These are phyloP conservation scores for Paragorgia papillata DNA, from an alignment of 92 coral and sea anemone genomes.

Conservation along the genomic window DNA sequence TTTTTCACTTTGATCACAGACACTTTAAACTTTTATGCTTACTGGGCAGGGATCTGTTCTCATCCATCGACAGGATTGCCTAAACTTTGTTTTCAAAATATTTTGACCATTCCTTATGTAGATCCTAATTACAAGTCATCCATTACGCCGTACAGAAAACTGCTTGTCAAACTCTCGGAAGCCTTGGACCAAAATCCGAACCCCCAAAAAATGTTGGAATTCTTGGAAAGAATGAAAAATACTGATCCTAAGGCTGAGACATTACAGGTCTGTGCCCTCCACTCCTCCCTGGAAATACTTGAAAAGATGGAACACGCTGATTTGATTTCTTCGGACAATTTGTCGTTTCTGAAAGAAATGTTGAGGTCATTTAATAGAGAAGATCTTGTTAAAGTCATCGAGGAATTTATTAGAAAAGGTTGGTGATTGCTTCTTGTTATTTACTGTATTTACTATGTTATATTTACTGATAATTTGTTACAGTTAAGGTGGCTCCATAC, in stretches of 20 bases:
- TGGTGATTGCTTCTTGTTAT: neutral
- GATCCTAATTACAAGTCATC: slow-evolving; percentile 12
- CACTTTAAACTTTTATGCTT: too few species aligned
- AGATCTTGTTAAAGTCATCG: slow-evolving; percentile 43
- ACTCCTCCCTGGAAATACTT: slow-evolving; percentile 47
- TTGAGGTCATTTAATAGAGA: slow-evolving; percentile 41
- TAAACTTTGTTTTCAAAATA: too few species aligned
- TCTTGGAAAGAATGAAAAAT: too few species aligned
- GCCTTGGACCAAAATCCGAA: neutral
- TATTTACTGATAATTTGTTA: too few species aligned
- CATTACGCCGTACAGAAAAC: slow-evolving; percentile 12
- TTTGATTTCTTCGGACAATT: slow-evolving; percentile 8
- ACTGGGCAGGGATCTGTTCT: too few species aligned
- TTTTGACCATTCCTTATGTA: neutral
- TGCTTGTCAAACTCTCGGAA: slow-evolving; percentile 13
- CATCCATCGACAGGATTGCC: too few species aligned
- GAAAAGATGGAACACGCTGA: slow-evolving; percentile 55
- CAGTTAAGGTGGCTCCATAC: too few species aligned
- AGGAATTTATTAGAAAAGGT: slow-evolving; percentile 30
- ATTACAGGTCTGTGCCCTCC: slow-evolving; percentile 19
- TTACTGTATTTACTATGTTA: neutral
- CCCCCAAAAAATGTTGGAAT: neutral
- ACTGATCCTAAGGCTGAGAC: slow-evolving; percentile 6
- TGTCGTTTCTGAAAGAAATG: slow-evolving; percentile 37
- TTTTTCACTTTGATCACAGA: too few species aligned